Base-by-base conservation (phyloP, 2,113 vertebrate species). In the Ceratotherium simum region DNA sequence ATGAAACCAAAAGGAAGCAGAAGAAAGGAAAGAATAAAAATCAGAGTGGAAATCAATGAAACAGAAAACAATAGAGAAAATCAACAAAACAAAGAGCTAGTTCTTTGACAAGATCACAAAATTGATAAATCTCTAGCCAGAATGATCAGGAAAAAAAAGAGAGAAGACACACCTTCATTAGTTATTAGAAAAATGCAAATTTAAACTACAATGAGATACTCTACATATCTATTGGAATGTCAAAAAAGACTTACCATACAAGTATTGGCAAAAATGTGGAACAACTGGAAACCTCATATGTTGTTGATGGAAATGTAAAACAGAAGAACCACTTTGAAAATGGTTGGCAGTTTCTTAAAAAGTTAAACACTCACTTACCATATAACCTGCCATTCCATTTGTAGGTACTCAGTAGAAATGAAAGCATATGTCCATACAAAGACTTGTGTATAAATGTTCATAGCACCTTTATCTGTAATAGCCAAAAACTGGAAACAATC, bases 11-110 rank as follows among this genome's bases (percentile, higher is more conserved):
- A 94, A 92, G 8, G 33, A 96, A 75, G 14, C 5, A 79, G 36
- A 76, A 81, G 48, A 91, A 78, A 90, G 84, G 2, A 90, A 86
- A 92, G 33, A 82, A 92, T 60, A 67, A 96, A 93, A 93, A 69
- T 58, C 21, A 51, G 69, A 60, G 23, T 54, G 33, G 33, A 75
- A 87, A 62, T 79, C 14, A 62, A 62, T 86, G 48, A 79, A 79
- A 56, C 18, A 83, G 48, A 87, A 90, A 92, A 82, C 58, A 76
- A 27, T 76, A 89, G n/a, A 84, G 18, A 82, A 82, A 90, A 70
- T 31, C 31, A 79, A 36, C 82, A 46, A 97, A 69, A 79, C 13
- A 1, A 56, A 93, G 25, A 94, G 13, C 29, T 89, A 25, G 2
- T 86, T 90, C 33, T 93, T 93, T 65, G 29, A 84, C 48, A 87